These are phyloP conservation scores for Drosophila takahashii DNA, from an alignment of 1,140 invertebrate species.

Conservation along the genomic window DNA sequence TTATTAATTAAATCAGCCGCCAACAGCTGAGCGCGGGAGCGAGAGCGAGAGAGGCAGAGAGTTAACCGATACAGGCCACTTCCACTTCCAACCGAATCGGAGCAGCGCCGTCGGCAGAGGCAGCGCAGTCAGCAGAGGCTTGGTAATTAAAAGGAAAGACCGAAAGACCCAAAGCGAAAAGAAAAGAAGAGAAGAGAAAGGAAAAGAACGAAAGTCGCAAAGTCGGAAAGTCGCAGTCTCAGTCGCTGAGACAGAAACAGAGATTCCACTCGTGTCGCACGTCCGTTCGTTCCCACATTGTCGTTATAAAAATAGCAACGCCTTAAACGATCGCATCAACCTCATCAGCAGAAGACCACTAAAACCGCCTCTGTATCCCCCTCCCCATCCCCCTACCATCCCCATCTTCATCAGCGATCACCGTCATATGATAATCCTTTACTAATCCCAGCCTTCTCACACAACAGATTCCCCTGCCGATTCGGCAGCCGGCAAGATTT, in stretches of 20 bases:
- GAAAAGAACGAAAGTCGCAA: constrained; percentile 20
- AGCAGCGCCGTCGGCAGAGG: constrained; percentile 46
- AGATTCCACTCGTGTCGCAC: constrained; percentile 51
- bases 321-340: constrained; percentile 46
- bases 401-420: constrained; percentile 15
- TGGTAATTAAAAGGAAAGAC: constrained; percentile 76
- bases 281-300: constrained; percentile 35
- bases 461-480: constrained; percentile 19
- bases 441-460: background rate
- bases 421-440: constrained; percentile 16
- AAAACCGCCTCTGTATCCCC: background rate
- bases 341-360: constrained; percentile 12
- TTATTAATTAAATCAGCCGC: constrained; percentile 78
- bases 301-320: constrained; percentile 71
- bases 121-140: constrained; percentile 34
- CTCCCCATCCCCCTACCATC: background rate
- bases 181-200: constrained; percentile 10
- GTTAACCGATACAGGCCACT: constrained; percentile 18
- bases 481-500: constrained; percentile 71
- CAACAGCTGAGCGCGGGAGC: constrained; percentile 40
- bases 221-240: constrained; percentile 32
- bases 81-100: constrained; percentile 39
- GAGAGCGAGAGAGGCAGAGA: constrained; percentile 16
- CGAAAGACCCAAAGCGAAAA: constrained; percentile 26
- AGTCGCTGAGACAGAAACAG: constrained; percentile 50